Conservation (phyloP, 2,113 vertebrate genomes). For the Oncorhynchus clarkii region DNA sequence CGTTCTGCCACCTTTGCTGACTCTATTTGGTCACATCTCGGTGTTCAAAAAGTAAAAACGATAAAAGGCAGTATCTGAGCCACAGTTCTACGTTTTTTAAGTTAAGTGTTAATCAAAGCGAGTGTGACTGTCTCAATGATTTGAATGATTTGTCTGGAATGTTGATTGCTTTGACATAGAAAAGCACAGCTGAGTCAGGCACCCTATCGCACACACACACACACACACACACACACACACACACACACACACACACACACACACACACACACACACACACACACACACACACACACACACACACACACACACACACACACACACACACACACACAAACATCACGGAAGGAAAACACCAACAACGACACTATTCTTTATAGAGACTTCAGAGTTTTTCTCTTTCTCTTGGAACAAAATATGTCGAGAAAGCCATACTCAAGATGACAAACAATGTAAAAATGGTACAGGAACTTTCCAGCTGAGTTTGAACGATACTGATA, state of each 20-base stretch:
- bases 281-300: not conserved
- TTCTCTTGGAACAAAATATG: too few relatives aligned
- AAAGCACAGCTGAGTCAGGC: constrained; percentile 40
- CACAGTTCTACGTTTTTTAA: too few relatives aligned
- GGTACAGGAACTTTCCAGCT: not conserved
- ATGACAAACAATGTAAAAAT: too few relatives aligned
- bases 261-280: not conserved
- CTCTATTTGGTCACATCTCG: too few relatives aligned
- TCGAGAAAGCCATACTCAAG: too few relatives aligned
- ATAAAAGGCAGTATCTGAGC: too few relatives aligned
- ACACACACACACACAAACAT: not conserved
- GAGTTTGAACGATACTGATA: not conserved
- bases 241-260: not conserved
- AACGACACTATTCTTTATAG: not conserved
- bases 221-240: too few relatives aligned
- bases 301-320: not conserved
- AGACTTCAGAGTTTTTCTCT: too few relatives aligned
- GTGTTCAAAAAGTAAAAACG: too few relatives aligned
- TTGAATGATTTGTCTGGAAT: constrained; percentile 45
- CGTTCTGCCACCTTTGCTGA: too few relatives aligned
- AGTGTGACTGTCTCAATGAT: constrained; percentile 40
- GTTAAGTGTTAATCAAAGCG: constrained; percentile 44
- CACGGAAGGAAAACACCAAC: too few relatives aligned
- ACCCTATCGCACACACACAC: too few relatives aligned
- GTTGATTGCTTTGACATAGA: constrained; percentile 49